Evolutionary conservation across 1,140 invertebrate species (phyloP), one percentile per base, ranked within the genome.

Genomic region (Bathynomus jamesi): DNA sequence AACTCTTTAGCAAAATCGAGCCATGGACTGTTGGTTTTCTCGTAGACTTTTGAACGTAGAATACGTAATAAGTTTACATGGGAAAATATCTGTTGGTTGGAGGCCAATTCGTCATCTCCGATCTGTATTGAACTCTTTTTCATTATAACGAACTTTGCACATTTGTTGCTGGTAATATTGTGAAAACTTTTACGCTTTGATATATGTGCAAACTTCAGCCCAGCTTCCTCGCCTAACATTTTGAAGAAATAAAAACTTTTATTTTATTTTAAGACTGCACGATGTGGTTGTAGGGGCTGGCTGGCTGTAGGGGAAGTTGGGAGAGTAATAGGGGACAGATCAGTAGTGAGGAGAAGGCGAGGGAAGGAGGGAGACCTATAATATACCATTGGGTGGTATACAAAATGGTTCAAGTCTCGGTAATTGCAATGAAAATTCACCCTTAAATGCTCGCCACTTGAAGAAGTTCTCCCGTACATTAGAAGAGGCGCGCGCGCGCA

Each of bases 41-140:
- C n/a, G n/a, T n/a, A 53, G 40, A 17, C 40, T 53, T 53, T 53
- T 53, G 21, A 53, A 17, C 11, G 21, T 53, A 53, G 13, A 53
- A 17, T 53, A 53, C 13, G 40, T 17, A 53, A 21, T 53, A 53
- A 53, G 40, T 53, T 53, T 53, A 53, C 40, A 53, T 53, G 40
- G 21, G 21, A 21, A 53, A 53, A 53, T 53, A 53, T 53, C 40
- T 53, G 11, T 53, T 11, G 21, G 40, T 53, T 53, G 40, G 21
- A 53, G 40, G 40, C 40, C 40, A 53, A 53, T 53, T 53, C 40
- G 40, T 53, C 40, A 17, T 53, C 13, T 17, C 11, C 1, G 5
- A 53, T 53, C 40, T 53, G 40, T 53, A 53, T 53, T 53, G 40
- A 53, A 53, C 40, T 53, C 40, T 53, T 53, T n/a, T 53, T 53